These are phyloP conservation scores for Nycteola revayana DNA, from an alignment of 2,888 invertebrate species.

Conservation along the genomic window DNA sequence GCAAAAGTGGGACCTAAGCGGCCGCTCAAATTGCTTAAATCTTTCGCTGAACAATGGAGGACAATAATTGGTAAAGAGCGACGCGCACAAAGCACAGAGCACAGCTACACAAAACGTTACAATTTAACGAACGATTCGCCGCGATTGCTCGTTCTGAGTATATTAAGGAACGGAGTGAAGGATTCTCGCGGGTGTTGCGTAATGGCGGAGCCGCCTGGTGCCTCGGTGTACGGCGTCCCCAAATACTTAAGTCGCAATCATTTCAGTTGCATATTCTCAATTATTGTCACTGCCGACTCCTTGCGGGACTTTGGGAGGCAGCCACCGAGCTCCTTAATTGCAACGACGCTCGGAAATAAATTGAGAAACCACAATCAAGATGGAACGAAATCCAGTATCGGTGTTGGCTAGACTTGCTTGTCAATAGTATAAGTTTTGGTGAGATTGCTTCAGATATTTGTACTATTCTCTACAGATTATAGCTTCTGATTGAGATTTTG, in stretches of 20 bases:
- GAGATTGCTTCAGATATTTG: no score
- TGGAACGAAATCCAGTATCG: slow-evolving; percentile 32
- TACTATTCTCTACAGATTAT: neutral
- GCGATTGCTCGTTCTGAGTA: no score
- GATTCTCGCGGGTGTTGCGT: slow-evolving; percentile 5
- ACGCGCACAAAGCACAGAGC: neutral
- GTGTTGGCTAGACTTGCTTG: slow-evolving; percentile 25
- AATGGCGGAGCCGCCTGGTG: slow-evolving; percentile 1
- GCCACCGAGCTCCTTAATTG: slow-evolving; percentile 33
- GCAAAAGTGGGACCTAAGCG: slow-evolving; percentile 25
- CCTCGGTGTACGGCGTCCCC: slow-evolving; percentile 14
- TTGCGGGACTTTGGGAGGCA: slow-evolving; percentile 33
- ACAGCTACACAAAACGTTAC: no score
- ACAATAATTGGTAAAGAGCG: slow-evolving; percentile 23
- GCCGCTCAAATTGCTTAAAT: slow-evolving; percentile 31
- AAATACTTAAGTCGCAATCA: slow-evolving; percentile 33
- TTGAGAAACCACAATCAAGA: slow-evolving; percentile 32
- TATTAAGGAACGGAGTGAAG: no score
- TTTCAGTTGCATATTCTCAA: slow-evolving; percentile 39
- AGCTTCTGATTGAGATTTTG: no score
- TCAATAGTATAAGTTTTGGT: slow-evolving; percentile 15
- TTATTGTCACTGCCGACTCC: slow-evolving; percentile 34
- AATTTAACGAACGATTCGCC: no score
- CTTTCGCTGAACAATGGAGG: slow-evolving; percentile 25
- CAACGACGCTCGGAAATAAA: slow-evolving; percentile 33